phyloP scores from a whole-genome alignment of 1,140 invertebrate genomes.

The Drosophila serrata region DNA sequence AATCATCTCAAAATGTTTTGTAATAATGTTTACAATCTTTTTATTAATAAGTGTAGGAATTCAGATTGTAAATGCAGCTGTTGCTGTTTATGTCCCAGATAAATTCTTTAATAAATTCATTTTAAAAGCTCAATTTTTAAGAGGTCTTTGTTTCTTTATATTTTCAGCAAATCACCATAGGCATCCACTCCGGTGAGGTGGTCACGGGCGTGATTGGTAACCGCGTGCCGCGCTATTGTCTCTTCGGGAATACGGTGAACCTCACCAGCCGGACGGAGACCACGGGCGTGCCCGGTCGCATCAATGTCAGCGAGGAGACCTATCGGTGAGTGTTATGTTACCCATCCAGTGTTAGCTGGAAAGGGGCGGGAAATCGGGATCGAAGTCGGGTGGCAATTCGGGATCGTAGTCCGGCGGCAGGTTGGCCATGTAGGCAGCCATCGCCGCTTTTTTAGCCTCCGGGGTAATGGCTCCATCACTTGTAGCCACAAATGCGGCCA shows the following conservation, averaged over 20 bases:
- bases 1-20: background rate
- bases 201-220: slow-evolving; percentile 98
- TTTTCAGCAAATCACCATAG: slow-evolving; percentile 95
- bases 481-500: slow-evolving; percentile 65
- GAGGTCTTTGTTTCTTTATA: background rate
- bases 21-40: no score
- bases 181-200: slow-evolving; percentile 98
- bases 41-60: background rate
- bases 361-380: slow-evolving; percentile 29
- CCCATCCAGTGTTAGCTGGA: slow-evolving; percentile 8
- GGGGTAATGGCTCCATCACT: slow-evolving; percentile 50
- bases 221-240: slow-evolving; percentile 98
- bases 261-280: slow-evolving; percentile 98
- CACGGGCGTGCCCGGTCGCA: slow-evolving; percentile 95
- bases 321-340: slow-evolving; percentile 90
- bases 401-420: slow-evolving; percentile 27
- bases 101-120: slow-evolving; percentile 37
- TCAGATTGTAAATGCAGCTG: slow-evolving; percentile 20
- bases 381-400: slow-evolving; percentile 28
- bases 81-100: slow-evolving; percentile 27
- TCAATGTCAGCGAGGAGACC: slow-evolving; percentile 97
- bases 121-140: slow-evolving; percentile 21
- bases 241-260: slow-evolving; percentile 99
- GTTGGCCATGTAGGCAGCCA: slow-evolving; percentile 56
- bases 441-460: slow-evolving; percentile 62